Conservation (phyloP, 2,888 invertebrate species). For the Meteorus colon region DNA sequence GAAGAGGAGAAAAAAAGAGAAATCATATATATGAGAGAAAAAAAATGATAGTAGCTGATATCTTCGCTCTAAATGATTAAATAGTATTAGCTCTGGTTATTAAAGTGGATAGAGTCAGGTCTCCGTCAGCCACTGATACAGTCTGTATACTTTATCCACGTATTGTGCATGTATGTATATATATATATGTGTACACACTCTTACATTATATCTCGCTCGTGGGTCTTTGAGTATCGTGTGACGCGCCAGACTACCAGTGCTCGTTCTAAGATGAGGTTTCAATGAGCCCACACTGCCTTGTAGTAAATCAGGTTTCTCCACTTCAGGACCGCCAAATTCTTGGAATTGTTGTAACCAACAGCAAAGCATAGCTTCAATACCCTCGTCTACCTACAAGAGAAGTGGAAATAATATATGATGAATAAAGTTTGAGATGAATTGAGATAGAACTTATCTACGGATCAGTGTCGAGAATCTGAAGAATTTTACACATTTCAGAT, state of each 20-base stretch:
- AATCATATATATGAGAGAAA: background rate
- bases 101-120: conserved; percentile 22
- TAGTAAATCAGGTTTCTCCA: conserved; percentile 88
- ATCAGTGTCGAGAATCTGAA: too few species aligned
- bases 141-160: background rate
- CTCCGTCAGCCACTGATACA: conserved; percentile 23
- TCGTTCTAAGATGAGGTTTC: conserved; percentile 70
- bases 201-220: conserved; percentile 88
- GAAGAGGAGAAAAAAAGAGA: conserved; percentile 45
- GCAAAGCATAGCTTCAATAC: conserved; percentile 89
- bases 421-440: background rate
- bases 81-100: conserved; percentile 24
- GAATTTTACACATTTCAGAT: too few species aligned
- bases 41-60: conserved; percentile 26
- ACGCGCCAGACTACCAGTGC: conserved; percentile 76
- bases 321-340: conserved; percentile 88
- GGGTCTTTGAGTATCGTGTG: conserved; percentile 81
- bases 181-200: conserved; percentile 60
- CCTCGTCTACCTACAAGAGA: conserved; percentile 80
- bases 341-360: conserved; percentile 90
- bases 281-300: conserved; percentile 83
- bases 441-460: background rate
- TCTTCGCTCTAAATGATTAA: conserved; percentile 5
- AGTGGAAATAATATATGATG: conserved; percentile 21
- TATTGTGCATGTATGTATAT: background rate